Base-by-base conservation (phyloP, 2,888 invertebrate genomes). In the Homarus gammarus region DNA sequence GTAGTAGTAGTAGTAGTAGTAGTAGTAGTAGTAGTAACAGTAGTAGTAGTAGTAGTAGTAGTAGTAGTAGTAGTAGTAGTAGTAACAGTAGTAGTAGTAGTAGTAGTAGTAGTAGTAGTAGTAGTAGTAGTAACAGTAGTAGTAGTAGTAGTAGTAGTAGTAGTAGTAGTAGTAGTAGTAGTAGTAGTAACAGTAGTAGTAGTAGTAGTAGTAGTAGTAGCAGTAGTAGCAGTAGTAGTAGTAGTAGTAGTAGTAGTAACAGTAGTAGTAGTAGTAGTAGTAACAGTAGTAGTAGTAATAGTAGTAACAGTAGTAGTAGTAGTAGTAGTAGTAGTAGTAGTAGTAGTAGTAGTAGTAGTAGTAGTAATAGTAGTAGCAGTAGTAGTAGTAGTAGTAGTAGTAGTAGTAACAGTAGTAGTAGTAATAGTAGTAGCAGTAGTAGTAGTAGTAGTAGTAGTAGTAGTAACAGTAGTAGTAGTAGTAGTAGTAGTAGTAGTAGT, bases 21-120 rank as follows among this genome's bases (percentile, higher is more conserved):
- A 70, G 31, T 70, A 70, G 31, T 70, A 70, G 31, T 31, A 31
- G 31, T 70, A 70, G 31, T 70, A 70, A 31, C 70, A 70, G 31
- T 31, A 31, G 31, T 70, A 70, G 31, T 70, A 70, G 31, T 70
- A 70, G 31, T 31, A 31, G 31, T 70, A 31, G 31, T 70, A 70
- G 31, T 70, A 70, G 31, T 70, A 31, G 31, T n/a, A 70, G 31
- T 70, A 70, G 31, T 70, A 70, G 31, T 70, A 70, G 31, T 70
- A 70, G 31, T 70, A 70, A 31, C 70, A 70, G 31, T 70, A 70
- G 31, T 70, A 70, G 31, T 70, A 70, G 31, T 70, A 70, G 31
- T 70, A 70, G 31, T 70, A 70, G 31, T 70, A 70, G 31, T 70
- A 70, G 31, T 70, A 70, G 31, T 70, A 70, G 31, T 70, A 70